A percentile compares a stretch with the other conserved stretches of the same genome.
phyloP scores from a whole-genome alignment of 1,140 invertebrate genomes.

The Oncopeltus fasciatus region DNA sequence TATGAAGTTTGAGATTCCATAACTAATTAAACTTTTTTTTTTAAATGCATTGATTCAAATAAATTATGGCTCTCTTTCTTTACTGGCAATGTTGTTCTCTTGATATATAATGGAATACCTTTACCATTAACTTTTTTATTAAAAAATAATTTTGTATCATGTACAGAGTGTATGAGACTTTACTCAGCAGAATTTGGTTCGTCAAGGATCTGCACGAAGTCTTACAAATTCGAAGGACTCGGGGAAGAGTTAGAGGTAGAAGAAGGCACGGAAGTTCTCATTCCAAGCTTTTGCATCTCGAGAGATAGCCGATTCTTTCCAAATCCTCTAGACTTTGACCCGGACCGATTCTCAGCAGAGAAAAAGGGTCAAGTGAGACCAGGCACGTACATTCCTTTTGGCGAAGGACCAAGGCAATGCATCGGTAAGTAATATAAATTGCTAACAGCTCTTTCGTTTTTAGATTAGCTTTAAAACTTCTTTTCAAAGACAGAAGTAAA shows the following conservation, averaged over 20 bases:
- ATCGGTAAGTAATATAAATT: too few species aligned
- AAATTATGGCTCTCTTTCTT: too few species aligned
- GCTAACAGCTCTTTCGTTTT: too few species aligned
- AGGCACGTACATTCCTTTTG: not conserved
- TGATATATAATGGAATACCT: too few species aligned
- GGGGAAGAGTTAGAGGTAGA: conserved; percentile 34
- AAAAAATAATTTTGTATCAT: too few species aligned
- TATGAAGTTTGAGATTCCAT: too few species aligned
- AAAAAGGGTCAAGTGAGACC: conserved; percentile 22
- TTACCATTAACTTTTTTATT: too few species aligned
- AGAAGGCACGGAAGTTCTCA: conserved; percentile 34
- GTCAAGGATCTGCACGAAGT: conserved; percentile 33
- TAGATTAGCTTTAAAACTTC: too few species aligned
- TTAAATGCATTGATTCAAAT: too few species aligned
- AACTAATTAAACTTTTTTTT: too few species aligned
- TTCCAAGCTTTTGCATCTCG: conserved; percentile 44
- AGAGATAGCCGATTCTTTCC: conserved; percentile 43
- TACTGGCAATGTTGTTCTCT: too few species aligned
- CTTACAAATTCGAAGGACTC: conserved; percentile 34
- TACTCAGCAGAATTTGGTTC: conserved; percentile 38
- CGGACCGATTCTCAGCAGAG: conserved; percentile 45
- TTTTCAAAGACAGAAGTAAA: too few species aligned
- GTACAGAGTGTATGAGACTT: conserved; percentile 39
- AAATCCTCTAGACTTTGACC: conserved; percentile 50
- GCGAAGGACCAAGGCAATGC: conserved; percentile 8